A percentile compares a stretch with the other conserved stretches of the same genome.
These are phyloP conservation scores for Ptilorrhoa leucosticta DNA, from an alignment of 2,113 vertebrate species.

Conservation along the genomic window DNA sequence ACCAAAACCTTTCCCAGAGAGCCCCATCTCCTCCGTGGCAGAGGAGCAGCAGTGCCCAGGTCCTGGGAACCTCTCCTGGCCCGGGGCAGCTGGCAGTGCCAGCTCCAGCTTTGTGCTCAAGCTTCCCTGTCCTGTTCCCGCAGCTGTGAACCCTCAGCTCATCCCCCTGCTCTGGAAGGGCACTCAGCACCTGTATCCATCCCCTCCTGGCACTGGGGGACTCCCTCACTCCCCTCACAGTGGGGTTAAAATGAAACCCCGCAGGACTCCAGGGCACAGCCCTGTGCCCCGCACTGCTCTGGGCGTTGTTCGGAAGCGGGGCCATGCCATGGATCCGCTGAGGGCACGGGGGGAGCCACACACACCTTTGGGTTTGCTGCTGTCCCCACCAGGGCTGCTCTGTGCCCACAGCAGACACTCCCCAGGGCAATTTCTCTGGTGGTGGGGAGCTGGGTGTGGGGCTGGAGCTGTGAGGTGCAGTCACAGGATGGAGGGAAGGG, in stretches of 20 bases:
- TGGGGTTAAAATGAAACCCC: rapidly evolving
- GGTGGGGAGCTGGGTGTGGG: neutral
- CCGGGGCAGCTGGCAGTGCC: neutral
- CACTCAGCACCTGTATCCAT: rapidly evolving
- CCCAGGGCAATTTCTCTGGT: neutral
- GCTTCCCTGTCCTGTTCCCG: neutral
- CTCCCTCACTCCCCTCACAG: neutral
- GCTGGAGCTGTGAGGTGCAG: neutral
- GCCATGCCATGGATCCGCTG: rapidly evolving
- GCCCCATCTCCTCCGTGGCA: rapidly evolving
- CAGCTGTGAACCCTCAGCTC: neutral
- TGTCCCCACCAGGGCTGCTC: neutral
- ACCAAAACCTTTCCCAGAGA: neutral
- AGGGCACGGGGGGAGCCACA: neutral
- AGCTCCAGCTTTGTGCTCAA: neutral
- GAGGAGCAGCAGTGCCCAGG: neutral
- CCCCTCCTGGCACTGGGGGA: neutral
- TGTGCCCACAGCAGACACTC: neutral
- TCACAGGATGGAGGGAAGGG: neutral
- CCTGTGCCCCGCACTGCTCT: rapidly evolving
- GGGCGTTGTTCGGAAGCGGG: rapidly evolving
- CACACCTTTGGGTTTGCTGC: rapidly evolving
- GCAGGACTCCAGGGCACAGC: neutral
- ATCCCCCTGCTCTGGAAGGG: neutral
- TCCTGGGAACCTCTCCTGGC: neutral